Conservation (phyloP, 2,113 vertebrate genomes). For the Seriola dumerili region DNA sequence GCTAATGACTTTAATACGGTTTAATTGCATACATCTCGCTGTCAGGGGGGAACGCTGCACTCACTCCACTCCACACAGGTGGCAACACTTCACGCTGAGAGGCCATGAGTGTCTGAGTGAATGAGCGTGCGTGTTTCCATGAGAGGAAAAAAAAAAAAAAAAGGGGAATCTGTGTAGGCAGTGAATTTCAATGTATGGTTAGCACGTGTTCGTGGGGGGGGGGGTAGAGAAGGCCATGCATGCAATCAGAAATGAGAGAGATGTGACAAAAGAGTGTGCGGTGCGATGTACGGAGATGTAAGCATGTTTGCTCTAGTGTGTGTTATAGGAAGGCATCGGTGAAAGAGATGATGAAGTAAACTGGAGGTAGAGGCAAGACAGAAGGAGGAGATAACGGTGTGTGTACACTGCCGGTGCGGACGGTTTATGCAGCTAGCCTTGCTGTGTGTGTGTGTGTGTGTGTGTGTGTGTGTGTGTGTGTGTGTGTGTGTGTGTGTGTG, state of each 20-base stretch:
- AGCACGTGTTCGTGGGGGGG: background rate
- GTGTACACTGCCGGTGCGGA: background rate
- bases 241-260: background rate
- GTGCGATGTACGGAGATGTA: background rate
- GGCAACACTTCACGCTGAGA: slow-evolving; percentile 59
- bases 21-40: slow-evolving; percentile 76
- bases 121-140: background rate
- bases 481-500: slow-evolving; percentile 4
- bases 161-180: background rate
- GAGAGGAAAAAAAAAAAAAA: too few relatives aligned
- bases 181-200: slow-evolving; percentile 6
- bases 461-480: slow-evolving; percentile 28
- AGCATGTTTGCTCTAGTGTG: background rate
- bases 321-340: background rate
- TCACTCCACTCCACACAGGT: slow-evolving; percentile 64
- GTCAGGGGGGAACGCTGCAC: slow-evolving; percentile 52
- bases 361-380: background rate
- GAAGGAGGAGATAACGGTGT: background rate
- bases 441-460: background rate
- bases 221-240: background rate
- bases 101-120: slow-evolving; percentile 35
- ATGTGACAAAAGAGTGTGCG: too few relatives aligned
- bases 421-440: slow-evolving; percentile 9
- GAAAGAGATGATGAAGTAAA: background rate
- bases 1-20: slow-evolving; percentile 78